Evolutionary conservation across 2,888 invertebrate species (phyloP).

Genomic region (Hirtodrosophila cameraria): DNA sequence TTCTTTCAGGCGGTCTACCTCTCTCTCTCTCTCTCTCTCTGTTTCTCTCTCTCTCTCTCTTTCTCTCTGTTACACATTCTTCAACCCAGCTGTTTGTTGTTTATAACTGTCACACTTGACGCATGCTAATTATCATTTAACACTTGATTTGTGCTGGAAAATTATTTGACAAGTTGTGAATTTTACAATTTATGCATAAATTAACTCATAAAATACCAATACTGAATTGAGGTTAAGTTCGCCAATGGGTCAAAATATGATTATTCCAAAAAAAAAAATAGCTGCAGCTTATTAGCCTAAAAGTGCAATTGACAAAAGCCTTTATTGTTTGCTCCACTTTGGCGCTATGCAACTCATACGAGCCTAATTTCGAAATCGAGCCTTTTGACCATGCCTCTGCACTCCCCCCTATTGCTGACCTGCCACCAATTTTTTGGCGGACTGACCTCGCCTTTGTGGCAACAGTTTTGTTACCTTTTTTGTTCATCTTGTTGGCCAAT

Average conservation of each 20-base stretch:
- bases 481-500: constrained; percentile 15
- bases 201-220: constrained; percentile 23
- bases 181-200: constrained; percentile 42
- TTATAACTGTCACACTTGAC: constrained; percentile 1
- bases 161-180: constrained; percentile 51
- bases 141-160: constrained; percentile 45
- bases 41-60: not conserved
- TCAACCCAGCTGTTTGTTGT: constrained; percentile 10
- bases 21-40: not conserved
- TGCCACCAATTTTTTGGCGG: constrained; percentile 33
- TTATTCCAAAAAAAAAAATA: too few relatives aligned
- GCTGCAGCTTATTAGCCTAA: constrained; percentile 45
- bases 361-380: constrained; percentile 3
- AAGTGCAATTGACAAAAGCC: constrained; percentile 49
- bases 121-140: constrained; percentile 13
- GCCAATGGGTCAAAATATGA: constrained; percentile 39
- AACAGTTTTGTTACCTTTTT: not conserved
- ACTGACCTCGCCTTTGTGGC: constrained; percentile 46
- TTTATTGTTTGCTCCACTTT: not conserved
- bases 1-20: too few relatives aligned
- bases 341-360: too few relatives aligned
- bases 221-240: constrained; percentile 7
- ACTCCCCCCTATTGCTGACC: too few relatives aligned
- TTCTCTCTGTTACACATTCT: not conserved
- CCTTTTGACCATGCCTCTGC: too few relatives aligned